Percentiles rank a stretch among this genome's conserved stretches.
phyloP scores from a whole-genome alignment of 2,797 vertebrate genomes.

The Cichlasoma orientale region DNA sequence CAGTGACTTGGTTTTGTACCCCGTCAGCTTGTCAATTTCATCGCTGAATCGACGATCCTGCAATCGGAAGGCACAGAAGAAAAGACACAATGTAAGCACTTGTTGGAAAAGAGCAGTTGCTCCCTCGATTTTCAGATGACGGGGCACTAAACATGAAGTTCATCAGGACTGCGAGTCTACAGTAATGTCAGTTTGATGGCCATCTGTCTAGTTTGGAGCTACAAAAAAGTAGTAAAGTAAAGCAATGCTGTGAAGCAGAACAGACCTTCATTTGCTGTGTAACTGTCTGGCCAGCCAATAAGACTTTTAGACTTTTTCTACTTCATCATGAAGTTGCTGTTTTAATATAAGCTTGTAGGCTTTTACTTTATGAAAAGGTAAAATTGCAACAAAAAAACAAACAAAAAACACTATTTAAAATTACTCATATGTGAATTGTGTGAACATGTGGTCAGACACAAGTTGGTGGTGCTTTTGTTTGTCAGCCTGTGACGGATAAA shows the following conservation, averaged over 20 bases:
- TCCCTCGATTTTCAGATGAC: constrained; percentile 6
- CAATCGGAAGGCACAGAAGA: constrained; percentile 25
- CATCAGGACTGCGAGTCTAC: background rate
- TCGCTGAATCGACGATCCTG: constrained; percentile 98
- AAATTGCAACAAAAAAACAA: rapidly evolving
- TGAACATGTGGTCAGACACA: background rate
- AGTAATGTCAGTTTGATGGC: background rate
- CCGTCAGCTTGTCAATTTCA: constrained; percentile 97
- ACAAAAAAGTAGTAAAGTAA: background rate
- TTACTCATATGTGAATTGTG: background rate
- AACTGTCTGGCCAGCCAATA: background rate
- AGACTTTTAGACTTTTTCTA: background rate
- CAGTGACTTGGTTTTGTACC: constrained; percentile 98
- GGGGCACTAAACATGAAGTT: background rate
- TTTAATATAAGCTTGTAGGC: background rate
- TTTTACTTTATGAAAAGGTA: no score
- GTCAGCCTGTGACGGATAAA: constrained; percentile 12
- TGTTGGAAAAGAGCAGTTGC: background rate
- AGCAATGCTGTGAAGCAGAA: background rate
- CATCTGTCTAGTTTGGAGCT: background rate
- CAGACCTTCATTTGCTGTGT: background rate
- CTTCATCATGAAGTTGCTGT: background rate
- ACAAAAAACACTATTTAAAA: background rate
- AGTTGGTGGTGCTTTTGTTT: background rate
- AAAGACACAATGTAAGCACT: constrained; percentile 29